These are phyloP conservation scores for Calliopsis andreniformis DNA, from an alignment of 1,140 invertebrate species.

Conservation along the genomic window DNA sequence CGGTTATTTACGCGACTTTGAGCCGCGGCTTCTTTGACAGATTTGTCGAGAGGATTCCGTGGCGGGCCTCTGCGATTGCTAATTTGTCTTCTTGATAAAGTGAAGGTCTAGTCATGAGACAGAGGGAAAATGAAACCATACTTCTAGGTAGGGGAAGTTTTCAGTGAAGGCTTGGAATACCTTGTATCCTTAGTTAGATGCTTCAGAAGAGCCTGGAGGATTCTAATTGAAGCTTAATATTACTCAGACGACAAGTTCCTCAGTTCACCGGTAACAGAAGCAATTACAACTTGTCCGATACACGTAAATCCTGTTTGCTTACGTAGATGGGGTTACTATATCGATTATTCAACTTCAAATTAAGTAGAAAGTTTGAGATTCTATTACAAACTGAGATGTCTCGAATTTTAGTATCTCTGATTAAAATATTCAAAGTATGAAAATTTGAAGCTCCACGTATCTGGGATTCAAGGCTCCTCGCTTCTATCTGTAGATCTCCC, in stretches of 20 bases:
- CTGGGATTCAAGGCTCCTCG: too few relatives aligned
- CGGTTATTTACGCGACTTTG: neutral
- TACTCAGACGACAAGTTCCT: neutral
- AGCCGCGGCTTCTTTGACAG: neutral
- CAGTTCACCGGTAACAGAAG: conserved; percentile 11
- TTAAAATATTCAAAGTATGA: too few relatives aligned
- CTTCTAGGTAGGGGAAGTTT: too few relatives aligned
- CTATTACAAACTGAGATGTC: too few relatives aligned
- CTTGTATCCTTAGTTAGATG: too few relatives aligned
- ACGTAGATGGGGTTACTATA: neutral
- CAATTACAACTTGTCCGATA: conserved; percentile 43
- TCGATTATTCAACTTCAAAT: neutral
- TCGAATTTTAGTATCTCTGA: too few relatives aligned
- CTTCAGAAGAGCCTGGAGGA: neutral
- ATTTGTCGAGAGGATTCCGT: neutral
- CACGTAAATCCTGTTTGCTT: conserved; percentile 12
- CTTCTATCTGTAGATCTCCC: too few relatives aligned
- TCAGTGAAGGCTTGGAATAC: too few relatives aligned
- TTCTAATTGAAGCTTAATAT: conserved; percentile 18
- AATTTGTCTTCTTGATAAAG: neutral
- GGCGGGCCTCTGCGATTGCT: neutral
- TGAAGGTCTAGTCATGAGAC: neutral
- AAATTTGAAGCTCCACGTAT: too few relatives aligned
- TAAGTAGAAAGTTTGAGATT: neutral
- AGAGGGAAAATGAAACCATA: neutral